Percentiles rank a stretch among this genome's conserved stretches.
These are phyloP conservation scores for Amyelois transitella DNA, from an alignment of 1,140 invertebrate species.

Conservation along the genomic window DNA sequence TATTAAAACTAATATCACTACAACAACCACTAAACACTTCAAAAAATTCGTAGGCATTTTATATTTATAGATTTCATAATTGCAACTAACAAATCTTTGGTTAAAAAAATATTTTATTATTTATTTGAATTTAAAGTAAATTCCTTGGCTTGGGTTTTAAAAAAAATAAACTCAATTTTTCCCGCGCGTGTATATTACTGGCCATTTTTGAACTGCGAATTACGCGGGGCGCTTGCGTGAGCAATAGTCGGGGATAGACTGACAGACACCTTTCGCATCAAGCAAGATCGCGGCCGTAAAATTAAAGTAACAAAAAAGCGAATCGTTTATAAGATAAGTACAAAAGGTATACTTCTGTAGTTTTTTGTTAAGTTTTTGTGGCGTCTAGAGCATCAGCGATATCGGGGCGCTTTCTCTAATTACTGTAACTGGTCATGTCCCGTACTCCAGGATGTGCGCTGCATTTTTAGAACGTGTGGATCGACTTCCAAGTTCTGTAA, in stretches of 20 bases:
- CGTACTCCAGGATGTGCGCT: constrained; percentile 10
- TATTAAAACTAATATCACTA: constrained; percentile 27
- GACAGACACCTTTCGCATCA: neutral
- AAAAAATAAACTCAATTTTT: neutral
- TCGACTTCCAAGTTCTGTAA: neutral
- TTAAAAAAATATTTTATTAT: neutral
- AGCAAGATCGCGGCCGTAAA: constrained; percentile 1
- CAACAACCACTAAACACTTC: constrained; percentile 30
- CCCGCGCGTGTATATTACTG: constrained; percentile 1
- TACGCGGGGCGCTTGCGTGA: constrained; percentile 7
- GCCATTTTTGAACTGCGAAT: constrained; percentile 2
- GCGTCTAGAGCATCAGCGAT: constrained; percentile 1
- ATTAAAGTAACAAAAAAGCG: constrained; percentile 16
- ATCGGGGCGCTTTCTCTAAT: constrained; percentile 28
- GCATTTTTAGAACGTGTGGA: constrained; percentile 1
- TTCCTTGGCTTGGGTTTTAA: neutral
- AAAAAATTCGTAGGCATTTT: constrained; percentile 49
- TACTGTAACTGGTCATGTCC: constrained; percentile 21
- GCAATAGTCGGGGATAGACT: neutral
- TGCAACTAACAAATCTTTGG: constrained; percentile 24
- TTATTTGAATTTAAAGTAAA: constrained; percentile 2
- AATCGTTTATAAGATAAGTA: constrained; percentile 9
- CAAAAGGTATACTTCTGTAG: constrained; percentile 5
- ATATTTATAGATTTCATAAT: constrained; percentile 52
- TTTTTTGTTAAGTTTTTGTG: constrained; percentile 6